A percentile compares a stretch with the other conserved stretches of the same genome.
phyloP scores from a whole-genome alignment of 23 tunicate genomes.

The Halocynthia aurantium region DNA sequence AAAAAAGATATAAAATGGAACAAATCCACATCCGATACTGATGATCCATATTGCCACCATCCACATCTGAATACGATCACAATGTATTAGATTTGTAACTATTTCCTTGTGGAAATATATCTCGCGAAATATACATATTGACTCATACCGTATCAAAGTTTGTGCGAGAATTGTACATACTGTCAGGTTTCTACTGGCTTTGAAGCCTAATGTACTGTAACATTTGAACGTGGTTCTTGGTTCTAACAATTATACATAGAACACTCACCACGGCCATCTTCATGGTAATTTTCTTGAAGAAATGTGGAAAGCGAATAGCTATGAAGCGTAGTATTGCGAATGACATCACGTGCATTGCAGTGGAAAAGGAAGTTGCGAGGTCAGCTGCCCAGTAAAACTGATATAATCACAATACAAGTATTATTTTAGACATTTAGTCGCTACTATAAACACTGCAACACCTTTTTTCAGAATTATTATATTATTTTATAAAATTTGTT shows the following conservation, averaged over 20 bases:
- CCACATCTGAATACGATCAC: slow-evolving; percentile 5
- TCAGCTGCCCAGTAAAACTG: slow-evolving; percentile 71
- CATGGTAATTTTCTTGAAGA: slow-evolving; percentile 26
- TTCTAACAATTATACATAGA: neutral
- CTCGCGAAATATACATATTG: neutral
- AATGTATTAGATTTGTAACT: too few relatives aligned
- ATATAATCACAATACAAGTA: slow-evolving; percentile 1
- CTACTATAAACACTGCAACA: too few relatives aligned
- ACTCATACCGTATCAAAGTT: too few relatives aligned
- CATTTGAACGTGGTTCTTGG: neutral
- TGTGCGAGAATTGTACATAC: too few relatives aligned
- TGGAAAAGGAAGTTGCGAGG: slow-evolving; percentile 51
- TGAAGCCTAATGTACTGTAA: too few relatives aligned
- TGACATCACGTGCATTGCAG: slow-evolving; percentile 67
- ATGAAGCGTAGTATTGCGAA: slow-evolving; percentile 49
- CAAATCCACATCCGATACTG: slow-evolving; percentile 22
- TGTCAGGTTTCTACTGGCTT: too few relatives aligned
- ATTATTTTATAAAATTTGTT: too few relatives aligned
- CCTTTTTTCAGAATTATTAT: too few relatives aligned
- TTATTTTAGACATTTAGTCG: too few relatives aligned
- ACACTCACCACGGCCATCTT: slow-evolving; percentile 36
- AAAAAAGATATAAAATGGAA: slow-evolving; percentile 32
- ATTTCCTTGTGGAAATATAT: neutral
- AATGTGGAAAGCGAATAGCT: slow-evolving; percentile 37
- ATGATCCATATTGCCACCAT: slow-evolving; percentile 31